phyloP scores from a whole-genome alignment of 92 coral and sea anemone species.

The Phenganax subtilis region DNA sequence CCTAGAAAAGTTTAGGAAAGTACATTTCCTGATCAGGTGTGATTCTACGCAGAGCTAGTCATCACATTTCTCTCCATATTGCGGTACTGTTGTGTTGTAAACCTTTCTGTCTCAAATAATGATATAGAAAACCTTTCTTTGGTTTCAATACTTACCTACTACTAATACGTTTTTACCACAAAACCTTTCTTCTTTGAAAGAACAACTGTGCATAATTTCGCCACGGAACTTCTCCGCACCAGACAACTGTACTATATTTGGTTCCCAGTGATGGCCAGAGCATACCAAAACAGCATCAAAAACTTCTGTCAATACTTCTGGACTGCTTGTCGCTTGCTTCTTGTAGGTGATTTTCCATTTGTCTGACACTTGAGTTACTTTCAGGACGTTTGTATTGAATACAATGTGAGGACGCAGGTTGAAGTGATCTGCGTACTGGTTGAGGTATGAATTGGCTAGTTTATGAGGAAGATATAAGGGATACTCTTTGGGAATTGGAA shows the following conservation, averaged over 20 bases:
- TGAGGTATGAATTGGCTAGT: constrained; percentile 51
- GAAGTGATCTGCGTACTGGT: constrained; percentile 56
- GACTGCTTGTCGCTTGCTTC: not conserved
- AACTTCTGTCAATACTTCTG: constrained; percentile 3
- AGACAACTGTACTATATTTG: constrained; percentile 46
- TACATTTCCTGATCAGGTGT: too few species aligned
- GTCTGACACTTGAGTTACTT: constrained; percentile 38
- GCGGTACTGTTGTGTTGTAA: not conserved
- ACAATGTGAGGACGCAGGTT: constrained; percentile 53
- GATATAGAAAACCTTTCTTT: not conserved
- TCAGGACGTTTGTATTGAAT: constrained; percentile 51
- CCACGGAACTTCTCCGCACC: constrained; percentile 64
- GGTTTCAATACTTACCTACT: constrained; percentile 43
- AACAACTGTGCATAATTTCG: constrained; percentile 65
- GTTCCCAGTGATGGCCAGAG: constrained; percentile 70
- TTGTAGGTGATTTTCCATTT: constrained; percentile 59
- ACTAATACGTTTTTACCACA: constrained; percentile 64
- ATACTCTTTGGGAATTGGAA: constrained; percentile 72
- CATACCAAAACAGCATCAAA: constrained; percentile 79
- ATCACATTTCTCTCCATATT: too few species aligned
- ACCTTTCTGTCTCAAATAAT: not conserved
- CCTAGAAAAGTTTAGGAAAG: not conserved
- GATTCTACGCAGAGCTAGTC: too few species aligned
- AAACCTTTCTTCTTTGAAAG: constrained; percentile 58
- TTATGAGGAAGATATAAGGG: constrained; percentile 67